These are phyloP conservation scores for Sebastolobus altivelis DNA, from an alignment of 2,797 vertebrate species.

Conservation along the genomic window DNA sequence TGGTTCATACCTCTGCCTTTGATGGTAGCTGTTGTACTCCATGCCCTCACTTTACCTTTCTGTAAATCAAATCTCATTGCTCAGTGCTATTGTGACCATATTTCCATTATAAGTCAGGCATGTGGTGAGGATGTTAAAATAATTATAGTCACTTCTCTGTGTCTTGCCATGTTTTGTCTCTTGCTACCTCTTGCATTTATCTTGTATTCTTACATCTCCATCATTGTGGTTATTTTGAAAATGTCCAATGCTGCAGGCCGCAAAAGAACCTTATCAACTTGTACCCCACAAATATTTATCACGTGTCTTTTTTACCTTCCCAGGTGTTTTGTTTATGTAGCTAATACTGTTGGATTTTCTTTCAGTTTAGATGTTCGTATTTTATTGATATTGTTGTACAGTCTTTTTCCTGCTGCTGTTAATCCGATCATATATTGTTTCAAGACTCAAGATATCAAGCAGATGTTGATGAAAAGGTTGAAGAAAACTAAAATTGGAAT, in stretches of 20 bases:
- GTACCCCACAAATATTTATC: slow-evolving; percentile 81
- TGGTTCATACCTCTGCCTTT: slow-evolving; percentile 68
- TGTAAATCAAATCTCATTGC: slow-evolving; percentile 81
- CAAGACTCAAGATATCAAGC: slow-evolving; percentile 76
- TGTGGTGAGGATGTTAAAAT: slow-evolving; percentile 71
- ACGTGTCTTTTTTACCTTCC: slow-evolving; percentile 82
- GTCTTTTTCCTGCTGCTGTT: slow-evolving; percentile 79
- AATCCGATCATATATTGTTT: slow-evolving; percentile 87
- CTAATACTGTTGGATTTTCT: slow-evolving; percentile 51
- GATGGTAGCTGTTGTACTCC: slow-evolving; percentile 44
- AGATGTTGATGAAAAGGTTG: slow-evolving; percentile 57
- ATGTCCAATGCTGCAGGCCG: slow-evolving; percentile 69
- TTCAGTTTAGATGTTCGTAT: slow-evolving; percentile 67
- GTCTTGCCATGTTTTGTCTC: slow-evolving; percentile 78
- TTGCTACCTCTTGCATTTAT: slow-evolving; percentile 82
- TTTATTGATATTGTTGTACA: slow-evolving; percentile 71
- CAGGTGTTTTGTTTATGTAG: slow-evolving; percentile 75
- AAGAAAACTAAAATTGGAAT: slow-evolving; percentile 45
- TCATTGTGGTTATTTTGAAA: slow-evolving; percentile 74
- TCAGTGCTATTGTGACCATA: slow-evolving; percentile 85
- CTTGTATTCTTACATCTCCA: slow-evolving; percentile 79
- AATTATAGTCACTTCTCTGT: slow-evolving; percentile 57
- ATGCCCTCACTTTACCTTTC: slow-evolving; percentile 70
- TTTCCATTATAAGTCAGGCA: slow-evolving; percentile 79
- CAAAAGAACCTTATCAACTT: slow-evolving; percentile 77